Evolutionary conservation across 92 coral and sea anemone species (phyloP), one percentile per base, ranked within the genome.

Genomic region (Parazoanthus darwini): DNA sequence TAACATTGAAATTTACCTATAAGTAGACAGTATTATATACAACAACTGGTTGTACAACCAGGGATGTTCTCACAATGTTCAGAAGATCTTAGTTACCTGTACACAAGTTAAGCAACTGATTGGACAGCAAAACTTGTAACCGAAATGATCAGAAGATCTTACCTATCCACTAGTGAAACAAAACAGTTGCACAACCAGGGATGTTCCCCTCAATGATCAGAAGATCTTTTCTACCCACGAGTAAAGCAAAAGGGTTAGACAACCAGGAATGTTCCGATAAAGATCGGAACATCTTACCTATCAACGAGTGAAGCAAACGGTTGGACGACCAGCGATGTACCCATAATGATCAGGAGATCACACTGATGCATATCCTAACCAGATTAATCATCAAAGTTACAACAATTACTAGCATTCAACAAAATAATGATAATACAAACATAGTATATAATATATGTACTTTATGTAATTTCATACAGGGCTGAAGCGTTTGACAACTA

Each of bases 311-410:
- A 95, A 56, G 98, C 97, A 90, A 97, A 95, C 80, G 99, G 99
- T 82, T 95, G 99, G 37, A 97, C 99, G 43, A 90, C 94, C n/a
- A 97, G 89, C 4, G 99, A 95, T 18, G 99, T 97, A 18, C 99
- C 99, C 99, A 97, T 97, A 37, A 97, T 94, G 73, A 97, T 92
- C 74, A 97, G 88, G n/a, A 97, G 90, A 88, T 97, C 99, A 81
- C 98, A 95, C 56, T 88, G 82, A n/a, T 88, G 76, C 96, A 97
- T 91, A 67, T 97, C 99, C 99, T 97, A 83, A 8, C 20, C 56
- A 54, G 43, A 38, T 22, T 54, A 71, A 44, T 37, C 48, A 85
- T 23, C 59, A 46, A 48, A 58, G 14, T 29, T 50, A 29, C 29
- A 46, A 39, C 42, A n/a, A 20, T 26, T 51, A 20, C 26, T 14